Conservation (phyloP, 2,113 vertebrate genomes). For the Phodopus roborovskii region DNA sequence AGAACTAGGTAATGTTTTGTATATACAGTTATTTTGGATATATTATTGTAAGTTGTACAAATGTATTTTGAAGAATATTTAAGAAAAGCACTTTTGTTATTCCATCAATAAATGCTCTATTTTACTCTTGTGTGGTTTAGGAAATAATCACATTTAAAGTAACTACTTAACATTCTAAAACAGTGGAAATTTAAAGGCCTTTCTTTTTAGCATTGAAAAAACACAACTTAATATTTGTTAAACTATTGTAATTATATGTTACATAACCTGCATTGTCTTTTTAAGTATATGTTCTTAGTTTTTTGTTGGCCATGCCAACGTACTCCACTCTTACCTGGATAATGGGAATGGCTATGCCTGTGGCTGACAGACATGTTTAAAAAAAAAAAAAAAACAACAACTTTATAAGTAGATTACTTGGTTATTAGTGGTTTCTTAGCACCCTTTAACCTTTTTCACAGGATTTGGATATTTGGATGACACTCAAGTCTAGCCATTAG, state of each 20-base stretch:
- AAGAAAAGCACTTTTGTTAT: conserved; percentile 97
- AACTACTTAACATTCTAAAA: conserved; percentile 71
- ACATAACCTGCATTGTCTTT: conserved; percentile 67
- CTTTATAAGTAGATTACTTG: conserved; percentile 30
- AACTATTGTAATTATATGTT: conserved; percentile 71
- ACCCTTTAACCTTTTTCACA: conserved; percentile 40
- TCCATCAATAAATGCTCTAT: conserved; percentile 98
- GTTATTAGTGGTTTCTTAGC: conserved; percentile 41
- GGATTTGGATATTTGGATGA: conserved; percentile 10
- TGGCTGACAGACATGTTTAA: background rate
- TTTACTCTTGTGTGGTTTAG: conserved; percentile 92
- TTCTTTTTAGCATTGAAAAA: conserved; percentile 77
- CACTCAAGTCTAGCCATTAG: conserved; percentile 28
- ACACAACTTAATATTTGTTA: conserved; percentile 72
- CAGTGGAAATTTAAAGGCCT: conserved; percentile 79
- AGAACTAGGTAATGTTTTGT: conserved; percentile 90
- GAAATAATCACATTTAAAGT: conserved; percentile 82
- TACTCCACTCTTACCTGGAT: conserved; percentile 29
- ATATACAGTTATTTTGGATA: conserved; percentile 98
- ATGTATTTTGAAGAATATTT: conserved; percentile 96
- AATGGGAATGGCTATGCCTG: background rate
- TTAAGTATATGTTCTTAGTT: conserved; percentile 56
- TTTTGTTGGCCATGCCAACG: conserved; percentile 49
- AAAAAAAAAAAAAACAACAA: conserved; percentile 20
- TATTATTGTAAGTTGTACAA: conserved; percentile 99